These are phyloP conservation scores for Myotis lucifugus DNA, from an alignment of 2,113 vertebrate species.

Conservation along the genomic window DNA sequence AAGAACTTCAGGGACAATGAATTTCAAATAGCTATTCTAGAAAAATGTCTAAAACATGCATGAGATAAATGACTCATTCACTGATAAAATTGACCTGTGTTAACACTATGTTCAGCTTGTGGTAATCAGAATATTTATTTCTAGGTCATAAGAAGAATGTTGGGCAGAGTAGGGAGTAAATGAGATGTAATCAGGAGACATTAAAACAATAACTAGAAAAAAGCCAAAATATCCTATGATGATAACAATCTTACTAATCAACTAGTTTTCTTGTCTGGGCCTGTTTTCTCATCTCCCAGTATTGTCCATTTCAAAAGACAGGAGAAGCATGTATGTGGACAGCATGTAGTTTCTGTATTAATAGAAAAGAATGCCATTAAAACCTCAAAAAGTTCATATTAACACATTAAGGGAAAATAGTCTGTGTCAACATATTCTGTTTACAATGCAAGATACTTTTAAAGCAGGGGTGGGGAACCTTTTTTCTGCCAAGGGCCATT, in stretches of 20 bases:
- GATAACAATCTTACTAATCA: slow-evolving; percentile 29
- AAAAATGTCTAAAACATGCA: slow-evolving; percentile 38
- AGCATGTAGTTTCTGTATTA: neutral
- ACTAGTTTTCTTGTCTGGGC: neutral
- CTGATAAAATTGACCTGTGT: neutral
- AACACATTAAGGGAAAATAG: neutral
- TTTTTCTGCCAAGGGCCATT: too few species aligned
- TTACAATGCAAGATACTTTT: neutral
- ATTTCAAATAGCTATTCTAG: slow-evolving; percentile 13
- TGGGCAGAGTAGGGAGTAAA: neutral
- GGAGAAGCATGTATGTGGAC: neutral
- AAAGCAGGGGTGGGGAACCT: neutral
- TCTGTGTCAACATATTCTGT: neutral
- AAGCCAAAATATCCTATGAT: slow-evolving; percentile 5
- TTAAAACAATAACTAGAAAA: neutral
- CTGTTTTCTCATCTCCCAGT: slow-evolving; percentile 9
- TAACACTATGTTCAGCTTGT: neutral
- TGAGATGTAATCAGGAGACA: neutral
- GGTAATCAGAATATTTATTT: neutral
- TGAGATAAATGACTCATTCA: neutral
- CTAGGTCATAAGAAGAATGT: slow-evolving; percentile 7
- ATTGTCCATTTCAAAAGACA: slow-evolving; percentile 27
- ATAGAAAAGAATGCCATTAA: neutral
- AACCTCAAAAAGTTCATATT: neutral
- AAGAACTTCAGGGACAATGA: neutral